Base-by-base conservation (phyloP, 1,140 invertebrate genomes). In the Trichonephila clavipes region DNA sequence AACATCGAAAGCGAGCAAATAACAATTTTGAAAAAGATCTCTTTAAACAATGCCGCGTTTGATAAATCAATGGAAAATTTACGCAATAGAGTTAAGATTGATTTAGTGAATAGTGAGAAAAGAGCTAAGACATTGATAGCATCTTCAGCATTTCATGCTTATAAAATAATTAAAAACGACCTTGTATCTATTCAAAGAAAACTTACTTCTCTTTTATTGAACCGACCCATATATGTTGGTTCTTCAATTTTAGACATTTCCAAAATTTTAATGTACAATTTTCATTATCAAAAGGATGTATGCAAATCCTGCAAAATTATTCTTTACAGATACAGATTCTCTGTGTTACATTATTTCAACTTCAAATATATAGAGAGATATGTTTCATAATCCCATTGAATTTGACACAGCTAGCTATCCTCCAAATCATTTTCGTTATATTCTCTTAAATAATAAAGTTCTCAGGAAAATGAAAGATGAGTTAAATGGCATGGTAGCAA, bases 231-330 rank as follows among this genome's bases (percentile, higher is more conserved):
- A 14, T 28, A n/a, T 51, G 40, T 89, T 19, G 88, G 88, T 24
- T 24, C 72, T 19, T 69, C 66, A 1, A 89, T 89, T 72, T 24
- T 89, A 0, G 64, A 72, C 40, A 72, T 89, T 5, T 72, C 64
- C 10, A 77, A 89, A 72, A 72, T n/a, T 28, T 51, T 89, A 77
- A 89, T 89, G 88, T 89, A 89, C 18, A 18, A 19, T 19, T 89
- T 89, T 77, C 88, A 89, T 16, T 24, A 66, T 24, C 19, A 66
- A 66, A 16, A 66, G n/a, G n/a, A 21, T n/a, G 21, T 66, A 66
- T 24, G 64, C 7, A n/a, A 21, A 66, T 21, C 5, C 0, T 8
- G 64, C 21, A 0, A 66, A 66, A 66, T 24, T 66, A 21, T n/a
- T n/a, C 0, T 66, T 66, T n/a, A 24, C 64, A 21, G 64, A 24